Evolutionary conservation across 2,888 invertebrate genomes (phyloP), one percentile per base, ranked within the genome.

Genomic region (Zootermopsis nevadensis): DNA sequence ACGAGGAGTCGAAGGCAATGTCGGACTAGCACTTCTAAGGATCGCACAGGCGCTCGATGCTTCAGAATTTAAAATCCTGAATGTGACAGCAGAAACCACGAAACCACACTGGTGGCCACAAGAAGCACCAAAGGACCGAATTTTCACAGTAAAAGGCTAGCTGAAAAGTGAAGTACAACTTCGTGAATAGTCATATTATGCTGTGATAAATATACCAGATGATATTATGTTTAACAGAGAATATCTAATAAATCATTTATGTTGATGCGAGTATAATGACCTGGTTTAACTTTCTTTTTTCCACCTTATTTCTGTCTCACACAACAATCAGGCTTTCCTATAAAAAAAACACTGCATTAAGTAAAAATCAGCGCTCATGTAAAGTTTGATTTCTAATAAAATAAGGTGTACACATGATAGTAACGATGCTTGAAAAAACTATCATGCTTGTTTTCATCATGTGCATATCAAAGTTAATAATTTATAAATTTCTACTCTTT

Each of bases 101-200:
- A 94, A 93, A 87, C 97, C 97, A 0, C 86, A 88, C 27, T 97
- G 97, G 97, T 97, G 97, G 97, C 96, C 97, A 0, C 88, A 91
- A 85, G 94, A 95, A 90, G 91, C 92, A 67, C 91, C 93, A 12
- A 94, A 93, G 89, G 93, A 94, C 86, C 76, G 85, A 48, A 87
- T 74, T 67, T 72, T 72, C 31, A 27, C 48, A 72, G 33, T 22
- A 66, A 81, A 74, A 38, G 48, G 48, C 48, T 48, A 15, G 19
- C 48, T 48, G 19, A 48, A 15, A 48, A 48, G 42, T 15, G 15
- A 1, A 42, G 48, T 48, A 48, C 3, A 48, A 48, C 3, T 48
- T 48, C 27, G 15, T 60, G 10, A 27, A 15, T 3, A 60, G 60
- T 60, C n/a, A 60, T 60, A 60, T 27, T 60, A 27, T 60, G 6